Base-by-base conservation (phyloP, 2,797 vertebrate species). In the Rachycentron canadum region DNA sequence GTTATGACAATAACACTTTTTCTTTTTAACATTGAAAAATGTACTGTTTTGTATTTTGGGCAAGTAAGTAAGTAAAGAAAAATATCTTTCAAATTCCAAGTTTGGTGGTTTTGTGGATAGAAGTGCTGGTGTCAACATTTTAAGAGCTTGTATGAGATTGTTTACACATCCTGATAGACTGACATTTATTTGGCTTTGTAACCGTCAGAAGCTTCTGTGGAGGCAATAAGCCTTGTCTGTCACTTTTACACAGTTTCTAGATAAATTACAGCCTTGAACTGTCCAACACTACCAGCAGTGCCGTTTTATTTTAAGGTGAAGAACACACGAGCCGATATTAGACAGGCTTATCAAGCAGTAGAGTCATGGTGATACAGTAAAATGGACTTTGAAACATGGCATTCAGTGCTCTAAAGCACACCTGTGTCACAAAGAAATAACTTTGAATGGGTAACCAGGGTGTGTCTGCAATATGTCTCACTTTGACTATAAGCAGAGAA, bases 11-110 rank as follows among this genome's bases (percentile, higher is more conserved):
- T 55, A 78, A 76, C 64, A 80, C 57, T 84, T 84, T 87, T 60
- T 82, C 8, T 52, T 56, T 61, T 49, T 52, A 63, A 64, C 78
- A 61, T 47, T 66, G 45, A 81, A 85, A 77, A 79, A 68, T 84
- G 68, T 26, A 71, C 25, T 28, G 36, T 85, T 86, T 77, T 85
- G 60, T 85, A 81, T 82, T 87, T 82, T 74, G 40, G 64, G 43
- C 30, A 72, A 88, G 84, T 86, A 82, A 86, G 43, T 30, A 72
- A 88, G 84, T 86, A 82, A 86, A 88, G 26, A 78, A 84, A 85
- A 75, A 82, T 57, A 70, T 74, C 26, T 65, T 73, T 73, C 2
- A 73, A 81, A 87, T 87, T 85, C 57, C 66, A 78, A 64, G 36
- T 80, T 52, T 67, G 55, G 79, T 78, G 73, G 84, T 86, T 91